Percentiles rank a stretch among this genome's conserved stretches.
phyloP scores from a whole-genome alignment of 2,797 vertebrate species.

The Sebastes vulpes region DNA sequence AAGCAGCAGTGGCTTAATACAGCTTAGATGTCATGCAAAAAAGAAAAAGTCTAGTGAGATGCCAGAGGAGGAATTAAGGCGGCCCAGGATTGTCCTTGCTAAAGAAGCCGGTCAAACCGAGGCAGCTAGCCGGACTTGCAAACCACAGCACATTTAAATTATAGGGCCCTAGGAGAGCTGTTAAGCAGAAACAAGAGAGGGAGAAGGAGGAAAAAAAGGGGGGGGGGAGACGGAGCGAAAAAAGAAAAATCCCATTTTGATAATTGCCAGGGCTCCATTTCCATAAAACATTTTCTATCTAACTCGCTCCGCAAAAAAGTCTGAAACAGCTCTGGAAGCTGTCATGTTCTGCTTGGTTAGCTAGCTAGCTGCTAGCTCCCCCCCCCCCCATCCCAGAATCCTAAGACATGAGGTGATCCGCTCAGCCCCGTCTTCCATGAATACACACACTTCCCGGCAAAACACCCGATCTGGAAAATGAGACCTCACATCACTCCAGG shows the following conservation, averaged over 20 bases:
- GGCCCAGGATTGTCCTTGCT: slow-evolving; percentile 61
- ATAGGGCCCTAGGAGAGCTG: slow-evolving; percentile 73
- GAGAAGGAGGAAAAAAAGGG: slow-evolving; percentile 11
- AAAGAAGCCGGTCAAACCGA: slow-evolving; percentile 58
- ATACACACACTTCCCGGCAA: slow-evolving; percentile 54
- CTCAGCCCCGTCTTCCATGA: slow-evolving; percentile 41
- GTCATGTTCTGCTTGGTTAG: slow-evolving; percentile 22
- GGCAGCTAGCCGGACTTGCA: slow-evolving; percentile 70
- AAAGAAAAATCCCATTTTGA: slow-evolving; percentile 58
- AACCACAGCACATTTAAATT: slow-evolving; percentile 82
- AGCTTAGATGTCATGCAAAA: slow-evolving; percentile 74
- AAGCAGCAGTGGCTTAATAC: slow-evolving; percentile 73
- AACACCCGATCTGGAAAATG: slow-evolving; percentile 50
- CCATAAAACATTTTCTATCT: slow-evolving; percentile 75
- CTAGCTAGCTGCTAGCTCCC: slow-evolving; percentile 2
- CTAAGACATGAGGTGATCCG: slow-evolving; percentile 30
- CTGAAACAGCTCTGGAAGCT: slow-evolving; percentile 59
- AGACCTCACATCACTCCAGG: slow-evolving; percentile 44
- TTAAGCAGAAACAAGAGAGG: slow-evolving; percentile 72
- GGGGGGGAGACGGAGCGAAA: neutral
- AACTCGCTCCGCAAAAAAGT: slow-evolving; percentile 60
- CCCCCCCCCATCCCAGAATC: slow-evolving; percentile 18
- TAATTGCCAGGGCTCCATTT: slow-evolving; percentile 77
- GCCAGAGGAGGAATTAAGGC: slow-evolving; percentile 72
- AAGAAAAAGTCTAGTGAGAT: slow-evolving; percentile 48